Percentiles rank a stretch among this genome's conserved stretches.
Evolutionary conservation across 2,113 vertebrate species (phyloP).

Genomic region (human): DNA sequence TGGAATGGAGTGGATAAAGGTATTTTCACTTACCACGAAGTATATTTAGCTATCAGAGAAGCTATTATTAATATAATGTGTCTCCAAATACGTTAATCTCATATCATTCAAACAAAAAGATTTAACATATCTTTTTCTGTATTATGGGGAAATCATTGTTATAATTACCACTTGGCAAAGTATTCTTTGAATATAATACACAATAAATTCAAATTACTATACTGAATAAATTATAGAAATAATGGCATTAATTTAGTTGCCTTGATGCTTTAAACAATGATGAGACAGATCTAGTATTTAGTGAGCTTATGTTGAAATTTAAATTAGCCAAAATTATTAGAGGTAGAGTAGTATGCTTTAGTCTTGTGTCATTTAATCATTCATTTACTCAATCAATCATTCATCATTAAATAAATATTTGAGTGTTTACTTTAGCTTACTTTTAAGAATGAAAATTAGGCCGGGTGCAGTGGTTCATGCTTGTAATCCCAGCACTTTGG

Average conservation of each 20-base stretch:
- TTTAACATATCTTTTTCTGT: constrained; percentile 3
- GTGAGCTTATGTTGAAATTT: background rate
- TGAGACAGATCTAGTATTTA: background rate
- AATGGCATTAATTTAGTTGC: background rate
- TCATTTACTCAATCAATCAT: background rate
- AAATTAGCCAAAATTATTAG: background rate
- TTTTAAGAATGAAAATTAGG: background rate
- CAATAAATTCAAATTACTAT: background rate
- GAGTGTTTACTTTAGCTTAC: background rate
- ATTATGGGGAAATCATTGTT: background rate
- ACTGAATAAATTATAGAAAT: background rate
- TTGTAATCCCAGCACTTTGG: too few relatives aligned
- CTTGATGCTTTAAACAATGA: background rate
- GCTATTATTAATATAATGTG: background rate
- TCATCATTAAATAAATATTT: background rate
- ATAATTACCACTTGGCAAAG: background rate
- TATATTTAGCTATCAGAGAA: background rate
- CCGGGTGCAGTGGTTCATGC: too few relatives aligned
- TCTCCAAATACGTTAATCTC: background rate
- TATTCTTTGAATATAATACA: background rate
- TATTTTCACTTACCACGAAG: background rate
- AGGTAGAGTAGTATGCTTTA: background rate
- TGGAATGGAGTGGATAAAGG: background rate
- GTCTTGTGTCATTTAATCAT: background rate
- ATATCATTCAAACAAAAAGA: background rate